Conservation (phyloP, 2,113 vertebrate genomes). For the Cryptoleucopteryx plumbea region DNA sequence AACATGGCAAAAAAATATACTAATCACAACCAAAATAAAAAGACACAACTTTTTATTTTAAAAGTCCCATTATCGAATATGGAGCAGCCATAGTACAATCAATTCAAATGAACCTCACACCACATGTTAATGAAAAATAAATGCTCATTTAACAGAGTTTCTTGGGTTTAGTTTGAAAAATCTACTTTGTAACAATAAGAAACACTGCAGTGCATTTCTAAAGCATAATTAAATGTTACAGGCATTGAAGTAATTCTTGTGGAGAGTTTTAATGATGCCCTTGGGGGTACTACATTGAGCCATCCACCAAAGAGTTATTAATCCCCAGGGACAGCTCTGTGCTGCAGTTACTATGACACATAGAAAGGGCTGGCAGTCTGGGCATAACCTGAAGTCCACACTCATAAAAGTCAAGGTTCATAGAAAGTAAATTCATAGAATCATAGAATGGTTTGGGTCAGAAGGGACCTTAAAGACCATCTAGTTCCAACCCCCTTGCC, state of each 20-base stretch:
- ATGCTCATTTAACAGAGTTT: neutral
- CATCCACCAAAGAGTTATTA: neutral
- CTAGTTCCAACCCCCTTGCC: too few relatives aligned
- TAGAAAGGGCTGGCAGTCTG: neutral
- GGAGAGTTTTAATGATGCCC: conserved; percentile 11
- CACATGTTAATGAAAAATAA: neutral
- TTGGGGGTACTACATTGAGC: neutral
- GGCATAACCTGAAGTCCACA: neutral
- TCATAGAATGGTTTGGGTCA: too few relatives aligned
- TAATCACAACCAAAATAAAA: neutral
- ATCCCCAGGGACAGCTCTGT: neutral
- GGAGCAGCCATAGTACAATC: neutral
- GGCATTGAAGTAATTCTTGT: neutral
- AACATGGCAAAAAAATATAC: neutral
- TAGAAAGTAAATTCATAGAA: neutral
- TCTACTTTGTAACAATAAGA: neutral
- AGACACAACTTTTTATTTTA: neutral
- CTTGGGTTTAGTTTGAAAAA: conserved; percentile 1
- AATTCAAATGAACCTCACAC: neutral
- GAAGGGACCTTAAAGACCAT: too few relatives aligned
- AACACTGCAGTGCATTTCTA: neutral
- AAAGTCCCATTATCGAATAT: neutral
- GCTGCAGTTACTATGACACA: neutral
- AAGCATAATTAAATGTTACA: neutral
- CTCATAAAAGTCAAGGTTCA: neutral